Evolutionary conservation across 1,140 invertebrate genomes (phyloP), one percentile per base, ranked within the genome.

Genomic region (Drosophila sproati): DNA sequence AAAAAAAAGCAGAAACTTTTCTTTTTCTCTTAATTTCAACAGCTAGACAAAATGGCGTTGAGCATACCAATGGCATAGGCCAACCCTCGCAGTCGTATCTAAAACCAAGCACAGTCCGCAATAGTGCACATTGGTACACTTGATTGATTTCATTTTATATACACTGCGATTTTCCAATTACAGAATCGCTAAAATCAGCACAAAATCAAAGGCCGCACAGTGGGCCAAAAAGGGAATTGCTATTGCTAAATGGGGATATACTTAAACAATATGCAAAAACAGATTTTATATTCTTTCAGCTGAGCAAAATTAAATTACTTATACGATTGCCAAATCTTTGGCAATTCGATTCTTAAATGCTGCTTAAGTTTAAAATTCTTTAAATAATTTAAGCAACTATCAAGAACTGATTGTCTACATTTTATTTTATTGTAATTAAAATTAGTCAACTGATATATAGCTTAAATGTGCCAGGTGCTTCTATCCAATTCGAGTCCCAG

Each of bases 131-230:
- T 78, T 82, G 66, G 68, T 83, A 90, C 79, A 90, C 81, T 90
- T 90, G 86, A 90, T 90, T 90, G 86, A 90, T 90, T 90, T 90
- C 81, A 90, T 90, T 90, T 77, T 90, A 90, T 85, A 90, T 90
- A 85, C 83, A 70, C 57, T 62, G 55, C 86, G 78, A 85, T 85
- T 89, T 90, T 90, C 86, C 76, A 85, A 89, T 89, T 89, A 82
- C 86, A 86, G 83, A 90, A 90, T 70, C 81, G 81, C 86, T 80
- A 80, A 90, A 90, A 90, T 90, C 86, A 90, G 86, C 86, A 90
- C 55, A 85, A 90, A 82, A 82, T 79, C 72, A 72, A 72, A 67
- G 50, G 61, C n/a, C 47, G 62, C 60, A 79, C 80, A 72, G 80
- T 82, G 72, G 72, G 10, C 6, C 52, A 55, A 66, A 7, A 57